phyloP scores from a whole-genome alignment of 2,113 vertebrate species.

The Tragelaphus imberbis region DNA sequence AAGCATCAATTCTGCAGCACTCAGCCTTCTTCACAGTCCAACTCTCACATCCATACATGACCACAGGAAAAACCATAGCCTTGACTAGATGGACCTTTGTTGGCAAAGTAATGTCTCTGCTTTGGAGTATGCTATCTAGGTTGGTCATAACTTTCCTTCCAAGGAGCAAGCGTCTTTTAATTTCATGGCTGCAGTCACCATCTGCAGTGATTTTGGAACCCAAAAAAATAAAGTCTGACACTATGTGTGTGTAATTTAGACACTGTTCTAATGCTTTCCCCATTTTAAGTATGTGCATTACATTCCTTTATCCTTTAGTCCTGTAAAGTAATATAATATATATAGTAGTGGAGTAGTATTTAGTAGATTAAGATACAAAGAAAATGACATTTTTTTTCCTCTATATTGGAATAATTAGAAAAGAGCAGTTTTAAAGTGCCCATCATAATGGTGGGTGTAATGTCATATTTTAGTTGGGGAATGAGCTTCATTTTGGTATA shows the following conservation, averaged over 20 bases:
- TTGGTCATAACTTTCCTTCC: too few relatives aligned
- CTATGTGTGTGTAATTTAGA: not conserved
- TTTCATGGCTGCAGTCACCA: too few relatives aligned
- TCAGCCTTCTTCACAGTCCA: too few relatives aligned
- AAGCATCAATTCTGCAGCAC: too few relatives aligned
- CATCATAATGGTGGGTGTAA: not conserved
- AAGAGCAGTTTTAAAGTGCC: not conserved
- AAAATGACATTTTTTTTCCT: not conserved
- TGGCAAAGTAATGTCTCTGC: too few relatives aligned
- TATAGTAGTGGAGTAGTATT: constrained; percentile 7
- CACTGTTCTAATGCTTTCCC: not conserved
- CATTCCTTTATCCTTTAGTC: not conserved
- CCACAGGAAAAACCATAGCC: too few relatives aligned
- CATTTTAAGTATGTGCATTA: not conserved
- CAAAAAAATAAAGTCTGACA: too few relatives aligned
- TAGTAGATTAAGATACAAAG: not conserved
- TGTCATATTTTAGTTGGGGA: constrained; percentile 10
- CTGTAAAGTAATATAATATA: not conserved
- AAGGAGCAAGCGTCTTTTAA: too few relatives aligned
- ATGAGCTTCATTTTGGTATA: not conserved
- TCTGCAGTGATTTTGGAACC: too few relatives aligned
- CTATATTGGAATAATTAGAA: not conserved
- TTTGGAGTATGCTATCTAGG: too few relatives aligned
- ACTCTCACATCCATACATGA: too few relatives aligned
- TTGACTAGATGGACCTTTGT: too few relatives aligned